Evolutionary conservation across 2,113 vertebrate species (phyloP).

Genomic region (Spermophilus dauricus): DNA sequence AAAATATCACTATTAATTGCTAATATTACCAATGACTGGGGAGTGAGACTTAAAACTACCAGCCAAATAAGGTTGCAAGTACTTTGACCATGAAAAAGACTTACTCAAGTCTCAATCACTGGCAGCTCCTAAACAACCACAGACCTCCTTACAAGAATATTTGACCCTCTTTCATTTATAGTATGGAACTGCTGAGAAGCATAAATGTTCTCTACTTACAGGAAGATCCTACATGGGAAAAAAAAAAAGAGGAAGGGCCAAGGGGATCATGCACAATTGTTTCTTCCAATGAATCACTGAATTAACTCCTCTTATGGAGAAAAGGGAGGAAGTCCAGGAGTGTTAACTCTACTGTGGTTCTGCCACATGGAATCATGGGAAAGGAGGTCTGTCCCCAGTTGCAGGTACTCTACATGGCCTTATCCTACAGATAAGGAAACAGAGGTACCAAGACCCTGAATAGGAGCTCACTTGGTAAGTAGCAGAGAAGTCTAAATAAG

Average conservation of each 20-base stretch:
- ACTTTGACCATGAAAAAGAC: background rate
- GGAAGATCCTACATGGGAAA: background rate
- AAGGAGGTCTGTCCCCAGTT: background rate
- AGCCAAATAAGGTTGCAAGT: background rate
- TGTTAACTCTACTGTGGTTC: background rate
- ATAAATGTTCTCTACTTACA: background rate
- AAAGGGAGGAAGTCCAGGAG: background rate
- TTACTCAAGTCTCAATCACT: rapidly evolving
- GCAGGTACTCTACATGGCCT: background rate
- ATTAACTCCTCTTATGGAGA: background rate
- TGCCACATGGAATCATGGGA: background rate
- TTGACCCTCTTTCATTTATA: background rate
- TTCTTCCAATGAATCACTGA: background rate
- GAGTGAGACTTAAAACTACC: background rate
- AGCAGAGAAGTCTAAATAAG: background rate
- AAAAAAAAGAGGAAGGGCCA: background rate
- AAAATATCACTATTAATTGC: background rate
- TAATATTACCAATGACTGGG: background rate
- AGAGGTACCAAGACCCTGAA: background rate
- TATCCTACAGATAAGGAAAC: background rate
- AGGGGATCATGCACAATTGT: background rate
- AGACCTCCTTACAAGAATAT: background rate
- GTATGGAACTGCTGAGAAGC: background rate
- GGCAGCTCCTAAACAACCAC: background rate
- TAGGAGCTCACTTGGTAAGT: background rate